Evolutionary conservation across 2,113 vertebrate species (phyloP).

Genomic region (Sphaerodactylus townsendi): DNA sequence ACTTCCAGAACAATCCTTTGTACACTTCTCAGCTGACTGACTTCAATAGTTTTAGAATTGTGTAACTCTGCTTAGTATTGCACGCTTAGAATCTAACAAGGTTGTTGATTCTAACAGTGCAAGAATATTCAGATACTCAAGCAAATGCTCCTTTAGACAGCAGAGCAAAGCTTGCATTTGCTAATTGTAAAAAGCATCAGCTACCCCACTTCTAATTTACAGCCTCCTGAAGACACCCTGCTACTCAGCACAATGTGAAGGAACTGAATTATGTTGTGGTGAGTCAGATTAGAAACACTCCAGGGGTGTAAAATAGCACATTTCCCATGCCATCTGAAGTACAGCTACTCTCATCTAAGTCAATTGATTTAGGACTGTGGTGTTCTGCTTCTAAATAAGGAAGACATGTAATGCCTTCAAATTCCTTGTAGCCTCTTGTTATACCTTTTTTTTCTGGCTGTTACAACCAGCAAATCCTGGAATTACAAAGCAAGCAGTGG

Average conservation of each 20-base stretch:
- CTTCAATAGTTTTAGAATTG: no score
- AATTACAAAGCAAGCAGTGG: neutral
- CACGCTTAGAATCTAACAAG: no score
- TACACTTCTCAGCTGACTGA: no score
- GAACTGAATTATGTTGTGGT: constrained; percentile 10
- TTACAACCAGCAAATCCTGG: neutral
- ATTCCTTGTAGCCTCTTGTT: constrained; percentile 5
- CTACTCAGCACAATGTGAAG: constrained; percentile 46
- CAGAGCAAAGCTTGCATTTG: neutral
- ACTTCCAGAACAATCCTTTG: no score
- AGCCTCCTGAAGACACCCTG: constrained; percentile 36
- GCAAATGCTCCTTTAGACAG: neutral
- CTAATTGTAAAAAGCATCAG: constrained; percentile 12
- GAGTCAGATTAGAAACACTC: constrained; percentile 28
- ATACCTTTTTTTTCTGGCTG: neutral
- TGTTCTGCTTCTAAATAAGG: neutral
- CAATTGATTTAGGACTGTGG: no score
- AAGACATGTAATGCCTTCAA: neutral
- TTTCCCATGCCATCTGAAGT: neutral
- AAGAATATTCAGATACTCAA: neutral
- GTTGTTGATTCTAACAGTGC: no score
- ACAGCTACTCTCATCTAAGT: no score
- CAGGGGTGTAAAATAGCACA: neutral
- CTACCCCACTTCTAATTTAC: constrained; percentile 15
- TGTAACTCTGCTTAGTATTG: no score